Percentiles rank a stretch among this genome's conserved stretches.
Evolutionary conservation across 1,140 invertebrate species (phyloP).

Genomic region (Aphis craccivora): DNA sequence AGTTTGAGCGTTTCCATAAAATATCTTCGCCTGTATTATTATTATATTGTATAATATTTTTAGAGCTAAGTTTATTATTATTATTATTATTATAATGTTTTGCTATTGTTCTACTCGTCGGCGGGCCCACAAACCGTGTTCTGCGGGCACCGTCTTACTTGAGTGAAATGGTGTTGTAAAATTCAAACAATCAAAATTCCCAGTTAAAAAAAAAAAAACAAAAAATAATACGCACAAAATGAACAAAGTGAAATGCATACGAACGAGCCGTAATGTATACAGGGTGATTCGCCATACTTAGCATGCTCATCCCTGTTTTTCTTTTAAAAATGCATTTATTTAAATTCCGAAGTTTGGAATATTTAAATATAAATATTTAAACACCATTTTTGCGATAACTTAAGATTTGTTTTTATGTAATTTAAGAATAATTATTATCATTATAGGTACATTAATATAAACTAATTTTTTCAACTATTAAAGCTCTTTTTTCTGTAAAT

Average conservation of each 20-base stretch:
- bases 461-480: too few species aligned
- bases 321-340: too few species aligned
- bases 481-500: too few species aligned
- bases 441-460: too few species aligned
- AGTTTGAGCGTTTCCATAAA: neutral
- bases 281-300: too few species aligned
- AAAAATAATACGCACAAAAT: neutral
- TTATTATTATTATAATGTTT: neutral
- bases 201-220: neutral
- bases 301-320: too few species aligned
- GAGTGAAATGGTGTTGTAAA: neutral
- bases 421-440: too few species aligned
- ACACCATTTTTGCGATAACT: too few species aligned
- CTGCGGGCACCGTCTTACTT: neutral
- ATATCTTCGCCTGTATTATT: neutral
- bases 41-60: neutral
- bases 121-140: neutral
- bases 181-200: neutral
- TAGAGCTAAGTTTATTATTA: neutral
- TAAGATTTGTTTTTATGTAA: too few species aligned
- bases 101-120: neutral
- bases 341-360: too few species aligned
- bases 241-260: neutral
- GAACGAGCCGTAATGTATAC: neutral
- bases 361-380: too few species aligned